Base-by-base conservation (phyloP, 1,140 invertebrate genomes). In the Drosophila arawakana region DNA sequence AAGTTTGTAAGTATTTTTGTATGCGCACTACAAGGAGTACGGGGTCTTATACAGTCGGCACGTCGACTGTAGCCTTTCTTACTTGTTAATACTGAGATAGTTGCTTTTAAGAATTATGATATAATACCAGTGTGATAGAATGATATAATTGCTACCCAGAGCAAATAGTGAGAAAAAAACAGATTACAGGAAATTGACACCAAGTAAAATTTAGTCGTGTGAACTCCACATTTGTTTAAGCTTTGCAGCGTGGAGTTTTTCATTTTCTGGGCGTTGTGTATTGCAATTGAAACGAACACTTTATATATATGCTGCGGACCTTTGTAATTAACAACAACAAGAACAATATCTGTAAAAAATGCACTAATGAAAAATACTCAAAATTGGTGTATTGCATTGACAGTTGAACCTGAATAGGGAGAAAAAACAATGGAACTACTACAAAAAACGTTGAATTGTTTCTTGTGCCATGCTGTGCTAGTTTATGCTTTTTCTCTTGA, bases 311-410 rank as follows among this genome's bases (percentile, higher is more conserved):
- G 13, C 5, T 37, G 30, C 7, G 8, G 71, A 67, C 57, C 37
- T 46, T 57, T 69, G 75, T 76, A 82, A 82, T 82, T 82, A 82
- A 83, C 76, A 49, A 76, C 71, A 50, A 44, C 34, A 46, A 30
- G 15, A 43, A 35, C 13, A 13, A 9, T 43, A 35, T 21, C 15
- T 7, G 47, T 43, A 44, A 55, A 57, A 82, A 88, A 62, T 71
- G 59, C 62, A 80, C 68, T 63, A 88, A 85, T 88, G 67, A 81
- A 86, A 84, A 86, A 81, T 68, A 50, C 75, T 72, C 49, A 15
- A 15, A 30, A 52, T 66, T 57, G 55, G 47, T 72, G 50, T 46
- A 55, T 67, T 50, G 65, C 68, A 69, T 35, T 75, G 65, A 60
- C 80, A 71, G 66, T 54, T 15, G 8, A 58, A 30, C 37, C 10